phyloP scores from a whole-genome alignment of 2,113 vertebrate species.

The Oryzias javanicus region DNA sequence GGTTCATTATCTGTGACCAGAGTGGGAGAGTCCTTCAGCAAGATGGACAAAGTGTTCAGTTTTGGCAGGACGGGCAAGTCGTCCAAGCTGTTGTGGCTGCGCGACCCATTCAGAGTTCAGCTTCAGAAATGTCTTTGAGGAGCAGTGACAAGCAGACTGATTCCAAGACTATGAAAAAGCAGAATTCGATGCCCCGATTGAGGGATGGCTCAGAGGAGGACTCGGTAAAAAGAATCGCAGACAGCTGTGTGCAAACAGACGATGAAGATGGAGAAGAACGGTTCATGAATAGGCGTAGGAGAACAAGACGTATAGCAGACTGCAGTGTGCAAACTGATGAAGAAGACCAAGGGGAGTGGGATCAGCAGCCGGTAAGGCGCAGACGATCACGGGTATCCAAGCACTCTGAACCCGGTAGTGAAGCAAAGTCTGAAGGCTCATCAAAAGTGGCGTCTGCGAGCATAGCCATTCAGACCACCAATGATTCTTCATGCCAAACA shows the following conservation, averaged over 20 bases:
- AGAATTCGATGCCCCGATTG: conserved; percentile 95
- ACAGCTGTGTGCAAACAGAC: conserved; percentile 96
- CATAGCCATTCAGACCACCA: conserved; percentile 94
- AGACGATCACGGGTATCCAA: conserved; percentile 86
- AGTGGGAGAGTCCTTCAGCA: conserved; percentile 79
- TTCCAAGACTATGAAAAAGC: conserved; percentile 86
- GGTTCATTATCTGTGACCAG: conserved; percentile 82
- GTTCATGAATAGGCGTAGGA: conserved; percentile 87
- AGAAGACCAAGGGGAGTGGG: conserved; percentile 93
- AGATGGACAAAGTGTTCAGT: conserved; percentile 89
- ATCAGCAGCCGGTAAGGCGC: conserved; percentile 89
- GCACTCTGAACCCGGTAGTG: conserved; percentile 82
- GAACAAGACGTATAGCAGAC: conserved; percentile 87
- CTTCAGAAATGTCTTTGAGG: conserved; percentile 93
- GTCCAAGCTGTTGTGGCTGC: conserved; percentile 78
- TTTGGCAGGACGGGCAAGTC: conserved; percentile 83
- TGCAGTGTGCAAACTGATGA: conserved; percentile 97
- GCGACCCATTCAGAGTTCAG: conserved; percentile 89
- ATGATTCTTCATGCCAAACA: conserved; percentile 94
- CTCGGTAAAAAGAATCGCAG: conserved; percentile 82
- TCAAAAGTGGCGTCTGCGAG: conserved; percentile 81
- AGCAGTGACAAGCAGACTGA: conserved; percentile 85
- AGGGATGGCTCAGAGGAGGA: conserved; percentile 87
- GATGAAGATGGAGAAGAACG: conserved; percentile 93
- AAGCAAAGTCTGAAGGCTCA: conserved; percentile 81